Conservation (phyloP, 2,113 vertebrate species). For the Lophius piscatorius region DNA sequence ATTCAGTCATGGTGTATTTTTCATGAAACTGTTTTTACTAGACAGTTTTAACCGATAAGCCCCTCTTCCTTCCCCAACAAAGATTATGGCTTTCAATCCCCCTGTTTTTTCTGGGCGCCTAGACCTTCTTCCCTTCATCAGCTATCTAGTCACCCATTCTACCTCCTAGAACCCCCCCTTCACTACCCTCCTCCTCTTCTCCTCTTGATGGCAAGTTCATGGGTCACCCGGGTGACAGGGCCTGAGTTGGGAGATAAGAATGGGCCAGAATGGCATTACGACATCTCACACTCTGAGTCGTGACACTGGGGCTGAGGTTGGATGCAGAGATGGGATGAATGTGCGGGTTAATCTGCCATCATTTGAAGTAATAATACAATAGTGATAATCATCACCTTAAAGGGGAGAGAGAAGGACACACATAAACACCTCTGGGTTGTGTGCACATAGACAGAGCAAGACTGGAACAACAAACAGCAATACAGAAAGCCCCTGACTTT, state of each 20-base stretch:
- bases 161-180: slow-evolving; percentile 16
- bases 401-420: slow-evolving; percentile 42
- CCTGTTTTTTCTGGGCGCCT: neutral
- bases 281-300: slow-evolving; percentile 62
- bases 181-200: slow-evolving; percentile 15
- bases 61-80: too few species aligned
- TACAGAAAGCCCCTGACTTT: slow-evolving; percentile 52
- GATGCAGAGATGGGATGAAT: slow-evolving; percentile 51
- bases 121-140: slow-evolving; percentile 9
- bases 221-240: slow-evolving; percentile 75
- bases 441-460: slow-evolving; percentile 49
- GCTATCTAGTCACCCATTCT: slow-evolving; percentile 26
- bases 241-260: slow-evolving; percentile 79
- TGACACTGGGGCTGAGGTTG: slow-evolving; percentile 51
- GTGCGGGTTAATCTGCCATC: slow-evolving; percentile 72
- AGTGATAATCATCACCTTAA: slow-evolving; percentile 77
- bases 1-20: too few species aligned
- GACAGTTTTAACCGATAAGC: too few species aligned
- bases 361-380: slow-evolving; percentile 77
- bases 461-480: slow-evolving; percentile 57
- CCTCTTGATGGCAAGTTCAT: slow-evolving; percentile 67
- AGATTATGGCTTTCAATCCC: too few species aligned
- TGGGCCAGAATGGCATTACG: slow-evolving; percentile 74
- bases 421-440: slow-evolving; percentile 14
- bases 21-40: too few species aligned